Base-by-base conservation (phyloP, 2,888 invertebrate species). In the Hydrotaea diabolus region DNA sequence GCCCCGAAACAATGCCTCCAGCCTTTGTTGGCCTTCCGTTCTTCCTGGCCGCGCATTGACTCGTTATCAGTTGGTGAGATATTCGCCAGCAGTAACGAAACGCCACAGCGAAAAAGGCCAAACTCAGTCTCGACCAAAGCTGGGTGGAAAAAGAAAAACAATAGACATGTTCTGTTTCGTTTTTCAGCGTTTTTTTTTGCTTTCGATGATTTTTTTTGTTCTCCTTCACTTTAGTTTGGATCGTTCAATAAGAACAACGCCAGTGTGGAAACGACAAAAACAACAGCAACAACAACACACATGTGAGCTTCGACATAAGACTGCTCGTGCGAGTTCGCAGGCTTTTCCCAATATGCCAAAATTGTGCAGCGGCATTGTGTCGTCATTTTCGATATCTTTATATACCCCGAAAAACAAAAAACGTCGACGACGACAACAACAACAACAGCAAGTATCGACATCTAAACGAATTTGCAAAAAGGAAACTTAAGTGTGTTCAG, bases 331-430 rank as follows among this genome's bases (percentile, higher is more conserved):
- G 36, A 57, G 69, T 57, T 75, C 62, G 62, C 75, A 80, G 79
- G 80, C 82, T 85, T 85, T 82, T 69, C 46, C 79, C 90, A 89
- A 90, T 90, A 89, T 91, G 91, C 92, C 91, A 91, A 89, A 85
- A 85, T 89, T 90, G 87, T 88, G 90, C 90, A 89, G 89, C 89
- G 88, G 89, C 89, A 91, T 90, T 91, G 89, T 92, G 91, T 91
- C 91, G 89, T 89, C 89, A 86, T 87, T 91, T 92, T 90, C 89
- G 92, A 91, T 91, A 92, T 91, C 91, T 91, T 91, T 90, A 91
- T 91, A 91, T 89, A 87, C 86, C 86, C 77, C 69, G 31, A 62
- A 57, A 77, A 26, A 17, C 71, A 49, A 49, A 77, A 43, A 15
- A 26, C n/a, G n/a, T n/a, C n/a, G n/a, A n/a, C n/a, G n/a, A n/a